Conservation (phyloP, 2,888 invertebrate genomes). For the Artemia sinica region DNA sequence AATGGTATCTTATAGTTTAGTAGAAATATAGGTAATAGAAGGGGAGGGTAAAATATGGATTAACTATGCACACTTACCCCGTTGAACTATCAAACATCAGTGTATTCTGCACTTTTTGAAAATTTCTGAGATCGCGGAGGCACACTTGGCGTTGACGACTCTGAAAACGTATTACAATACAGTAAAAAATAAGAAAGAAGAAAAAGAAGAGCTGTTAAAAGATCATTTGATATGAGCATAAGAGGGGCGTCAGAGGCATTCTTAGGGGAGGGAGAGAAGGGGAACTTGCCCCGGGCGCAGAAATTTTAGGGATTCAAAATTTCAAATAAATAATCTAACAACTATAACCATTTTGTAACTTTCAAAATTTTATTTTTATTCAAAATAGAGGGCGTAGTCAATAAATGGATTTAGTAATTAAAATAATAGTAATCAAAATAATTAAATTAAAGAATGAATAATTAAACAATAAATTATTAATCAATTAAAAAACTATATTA, state of each 20-base stretch:
- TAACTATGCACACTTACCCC: constrained; percentile 37
- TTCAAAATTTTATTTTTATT: constrained; percentile 1
- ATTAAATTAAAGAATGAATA: too few species aligned
- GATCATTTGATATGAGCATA: neutral
- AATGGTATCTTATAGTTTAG: too few species aligned
- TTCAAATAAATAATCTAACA: constrained; percentile 16
- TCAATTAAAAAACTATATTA: too few species aligned
- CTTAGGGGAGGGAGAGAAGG: neutral
- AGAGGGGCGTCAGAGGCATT: constrained; percentile 9
- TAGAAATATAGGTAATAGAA: too few species aligned
- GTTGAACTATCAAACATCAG: constrained; percentile 68
- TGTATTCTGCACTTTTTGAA: constrained; percentile 55
- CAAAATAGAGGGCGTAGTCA: neutral
- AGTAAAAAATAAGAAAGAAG: constrained; percentile 16
- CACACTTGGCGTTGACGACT: constrained; percentile 70
- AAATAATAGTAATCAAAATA: neutral
- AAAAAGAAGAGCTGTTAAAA: constrained; percentile 15
- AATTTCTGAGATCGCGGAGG: constrained; percentile 67
- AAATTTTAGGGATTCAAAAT: neutral
- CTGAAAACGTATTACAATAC: constrained; percentile 29
- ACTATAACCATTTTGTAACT: constrained; percentile 3
- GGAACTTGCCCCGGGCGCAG: too few species aligned
- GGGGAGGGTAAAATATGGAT: too few species aligned
- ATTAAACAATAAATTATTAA: too few species aligned
- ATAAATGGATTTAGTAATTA: neutral